phyloP scores from a whole-genome alignment of 2,888 invertebrate genomes.

The Leptinotarsa tumamoca region DNA sequence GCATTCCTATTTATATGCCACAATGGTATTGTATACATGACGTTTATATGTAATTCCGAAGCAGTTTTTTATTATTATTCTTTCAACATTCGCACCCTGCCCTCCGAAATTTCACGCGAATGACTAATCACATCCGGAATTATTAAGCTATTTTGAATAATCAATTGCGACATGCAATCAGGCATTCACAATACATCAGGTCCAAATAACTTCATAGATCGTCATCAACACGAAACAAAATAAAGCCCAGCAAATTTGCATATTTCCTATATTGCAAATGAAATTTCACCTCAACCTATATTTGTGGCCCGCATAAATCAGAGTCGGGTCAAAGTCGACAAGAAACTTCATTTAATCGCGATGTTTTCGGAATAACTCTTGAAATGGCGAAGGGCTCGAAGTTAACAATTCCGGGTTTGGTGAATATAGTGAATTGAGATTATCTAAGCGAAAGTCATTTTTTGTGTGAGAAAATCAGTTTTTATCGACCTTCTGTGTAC shows the following conservation, averaged over 20 bases:
- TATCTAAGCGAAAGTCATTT: background rate
- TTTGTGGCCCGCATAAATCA: background rate
- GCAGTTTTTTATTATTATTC: too few relatives aligned
- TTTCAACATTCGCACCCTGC: too few relatives aligned
- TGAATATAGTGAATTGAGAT: background rate
- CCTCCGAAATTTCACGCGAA: too few relatives aligned
- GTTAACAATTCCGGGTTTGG: background rate
- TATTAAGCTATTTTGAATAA: background rate
- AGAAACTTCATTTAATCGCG: background rate
- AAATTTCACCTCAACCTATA: slow-evolving; percentile 8
- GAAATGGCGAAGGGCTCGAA: background rate
- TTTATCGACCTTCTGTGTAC: too few relatives aligned
- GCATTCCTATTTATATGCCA: too few relatives aligned
- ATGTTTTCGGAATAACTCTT: background rate
- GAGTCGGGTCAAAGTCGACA: slow-evolving; percentile 8
- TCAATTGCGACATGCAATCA: background rate
- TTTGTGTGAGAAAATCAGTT: too few relatives aligned
- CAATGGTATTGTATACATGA: too few relatives aligned
- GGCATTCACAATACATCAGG: background rate
- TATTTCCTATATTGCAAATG: background rate
- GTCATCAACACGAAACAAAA: background rate
- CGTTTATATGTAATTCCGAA: too few relatives aligned
- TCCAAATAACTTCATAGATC: background rate
- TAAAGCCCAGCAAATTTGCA: background rate
- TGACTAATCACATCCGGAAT: too few relatives aligned